Base-by-base conservation (phyloP, 1,140 invertebrate genomes). In the Zaprionus kolodkinae region DNA sequence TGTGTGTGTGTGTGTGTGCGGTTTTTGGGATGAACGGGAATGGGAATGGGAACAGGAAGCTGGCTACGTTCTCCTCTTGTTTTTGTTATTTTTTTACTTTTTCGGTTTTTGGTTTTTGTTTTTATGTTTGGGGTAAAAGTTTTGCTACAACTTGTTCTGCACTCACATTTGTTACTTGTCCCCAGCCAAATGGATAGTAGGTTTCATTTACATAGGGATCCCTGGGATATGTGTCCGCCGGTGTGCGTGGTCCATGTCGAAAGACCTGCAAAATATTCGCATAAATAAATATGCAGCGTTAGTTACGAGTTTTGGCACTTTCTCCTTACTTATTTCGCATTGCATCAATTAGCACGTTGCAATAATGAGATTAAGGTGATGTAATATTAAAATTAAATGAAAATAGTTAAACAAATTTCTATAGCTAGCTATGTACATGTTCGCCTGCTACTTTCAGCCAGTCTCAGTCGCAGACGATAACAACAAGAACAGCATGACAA, bases 221-320 rank as follows among this genome's bases (percentile, higher is more conserved):
- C 61, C 94, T 96, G 0, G 96, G 96, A 91, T 96, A 97, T 13
- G 96, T 95, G 73, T 94, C 93, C 27, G 95, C 95, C 6, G 97
- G 97, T 76, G 96, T 95, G 84, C 97, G 94, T 73, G 96, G 94
- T 50, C 97, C 97, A 94, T 98, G 97, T 57, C 97, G 93, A 90
- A 95, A 95, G 36, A 96, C 92, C 96, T 96, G 80, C n/a, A 69
- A 75, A 79, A 81, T 79, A 45, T 67, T 43, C 25, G 12, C 40
- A 68, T 54, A 62, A 43, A 68, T 54, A 62, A 43, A 48, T 54
- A 73, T 67, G 67, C 61, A 65, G 69, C 52, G 62, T 72, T 72
- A 76, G 62, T 70, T 59, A 48, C 60, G 66, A 88, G 52, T 65
- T 63, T 75, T 78, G 57, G 54, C 55, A 70, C 55, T 67, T 15